phyloP scores from a whole-genome alignment of 2,888 invertebrate species.

The Hofmannophila pseudospretella region DNA sequence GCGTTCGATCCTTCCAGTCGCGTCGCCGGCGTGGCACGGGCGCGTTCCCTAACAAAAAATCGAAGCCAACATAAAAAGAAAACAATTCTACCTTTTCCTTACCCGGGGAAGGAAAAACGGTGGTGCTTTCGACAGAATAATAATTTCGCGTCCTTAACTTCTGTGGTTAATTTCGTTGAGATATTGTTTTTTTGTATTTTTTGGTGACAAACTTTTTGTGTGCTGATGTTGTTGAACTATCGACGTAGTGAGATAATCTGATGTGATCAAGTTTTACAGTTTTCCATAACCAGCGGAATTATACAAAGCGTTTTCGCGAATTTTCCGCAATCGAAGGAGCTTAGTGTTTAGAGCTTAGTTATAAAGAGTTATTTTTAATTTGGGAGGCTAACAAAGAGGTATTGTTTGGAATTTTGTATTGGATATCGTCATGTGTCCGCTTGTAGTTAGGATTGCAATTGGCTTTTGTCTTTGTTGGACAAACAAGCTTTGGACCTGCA shows the following conservation, averaged over 20 bases:
- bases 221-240: slow-evolving; percentile 18
- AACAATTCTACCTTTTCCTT: slow-evolving; percentile 65
- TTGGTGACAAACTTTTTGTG: slow-evolving; percentile 17
- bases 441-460: slow-evolving; percentile 60
- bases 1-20: slow-evolving; percentile 75
- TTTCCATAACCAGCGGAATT: background rate
- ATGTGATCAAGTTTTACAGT: slow-evolving; percentile 17
- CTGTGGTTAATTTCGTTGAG: slow-evolving; percentile 64
- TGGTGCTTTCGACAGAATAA: slow-evolving; percentile 33
- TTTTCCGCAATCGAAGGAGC: slow-evolving; percentile 45
- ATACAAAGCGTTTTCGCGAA: slow-evolving; percentile 29
- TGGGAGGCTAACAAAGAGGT: slow-evolving; percentile 54
- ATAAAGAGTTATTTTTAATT: slow-evolving; percentile 35
- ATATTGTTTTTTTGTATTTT: slow-evolving; percentile 29
- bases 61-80: slow-evolving; percentile 34
- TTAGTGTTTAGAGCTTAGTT: slow-evolving; percentile 47
- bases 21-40: slow-evolving; percentile 68
- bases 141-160: slow-evolving; percentile 66
- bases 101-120: slow-evolving; percentile 52
- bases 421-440: slow-evolving; percentile 68
- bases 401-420: slow-evolving; percentile 63
- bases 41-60: slow-evolving; percentile 49
- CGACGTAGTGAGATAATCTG: slow-evolving; percentile 28
- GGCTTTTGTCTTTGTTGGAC: slow-evolving; percentile 62
- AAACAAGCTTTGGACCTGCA: slow-evolving; percentile 42